Evolutionary conservation across 2,113 vertebrate genomes (phyloP), one percentile per base, ranked within the genome.

Genomic region (Tenrec ecaudatus): DNA sequence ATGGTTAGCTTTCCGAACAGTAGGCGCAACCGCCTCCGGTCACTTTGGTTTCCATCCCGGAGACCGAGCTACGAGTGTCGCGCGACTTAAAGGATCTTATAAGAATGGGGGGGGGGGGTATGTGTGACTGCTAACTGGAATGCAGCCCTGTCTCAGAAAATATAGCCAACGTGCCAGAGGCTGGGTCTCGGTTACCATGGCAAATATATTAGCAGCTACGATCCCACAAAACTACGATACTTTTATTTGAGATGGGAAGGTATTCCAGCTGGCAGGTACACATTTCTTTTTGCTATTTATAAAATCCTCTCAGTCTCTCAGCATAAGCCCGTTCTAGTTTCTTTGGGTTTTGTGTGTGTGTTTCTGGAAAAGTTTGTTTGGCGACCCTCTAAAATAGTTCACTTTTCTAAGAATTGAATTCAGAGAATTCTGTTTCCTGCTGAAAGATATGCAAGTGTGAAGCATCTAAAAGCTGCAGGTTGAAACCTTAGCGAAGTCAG

Each of bases 1-100:
- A 25, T 88, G 53, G 15, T 95, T 96, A 95, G 96, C 95, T 96
- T 90, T 86, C 76, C 95, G 84, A 78, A 78, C 7, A 33, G 90
- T 79, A 96, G 92, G 96, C 68, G 20, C 82, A 62, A 92, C 43
- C 19, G 95, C 84, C 68, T 89, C 79, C 86, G 96, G 84, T 94
- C 29, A 78, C 94, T 94, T 96, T 91, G 88, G 69, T 73, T 86
- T 91, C 62, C 83, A n/a, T 94, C 82, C 75, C 86, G 85, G 47
- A 53, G 11, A 14, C 47, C 47, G 2, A 10, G 9, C 47, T 53
- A 40, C 11, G 47, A 53, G 12, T 12, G 47, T 53, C 4, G 47
- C 47, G 6, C 47, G 47, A 53, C 47, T 40, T 40, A 40, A 40
- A 40, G 40, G 40, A 40, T 40, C 7, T 40, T 40, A 40, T 40